Conservation (phyloP, 1,140 invertebrate genomes). For the Drosophila insularis region DNA sequence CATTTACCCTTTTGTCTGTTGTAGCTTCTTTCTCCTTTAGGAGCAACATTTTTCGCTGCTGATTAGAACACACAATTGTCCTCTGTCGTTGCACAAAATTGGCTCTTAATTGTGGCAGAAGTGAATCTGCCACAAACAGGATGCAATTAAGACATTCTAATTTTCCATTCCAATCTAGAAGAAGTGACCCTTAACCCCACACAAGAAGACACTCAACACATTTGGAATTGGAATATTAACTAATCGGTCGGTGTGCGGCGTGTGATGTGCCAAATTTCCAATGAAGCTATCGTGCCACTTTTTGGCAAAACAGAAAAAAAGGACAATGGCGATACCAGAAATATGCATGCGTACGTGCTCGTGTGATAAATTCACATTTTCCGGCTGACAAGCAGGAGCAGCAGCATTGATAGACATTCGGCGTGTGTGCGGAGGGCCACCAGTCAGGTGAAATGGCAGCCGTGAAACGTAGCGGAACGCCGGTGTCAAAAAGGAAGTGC, state of each 20-base stretch:
- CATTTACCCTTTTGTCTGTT: not conserved
- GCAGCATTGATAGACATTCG: constrained; percentile 66
- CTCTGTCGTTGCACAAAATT: constrained; percentile 52
- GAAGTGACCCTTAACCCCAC: not conserved
- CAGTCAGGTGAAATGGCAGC: constrained; percentile 44
- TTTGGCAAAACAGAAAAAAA: constrained; percentile 12
- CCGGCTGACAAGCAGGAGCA: constrained; percentile 57
- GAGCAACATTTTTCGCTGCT: constrained; percentile 40
- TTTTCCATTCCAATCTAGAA: constrained; percentile 27
- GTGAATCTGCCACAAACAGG: constrained; percentile 78
- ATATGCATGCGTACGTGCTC: constrained; percentile 79
- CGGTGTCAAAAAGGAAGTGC: constrained; percentile 77
- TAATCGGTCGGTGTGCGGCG: constrained; percentile 46
- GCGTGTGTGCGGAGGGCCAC: constrained; percentile 24
- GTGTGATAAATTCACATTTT: constrained; percentile 81
- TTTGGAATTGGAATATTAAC: constrained; percentile 70
- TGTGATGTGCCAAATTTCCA: not conserved
- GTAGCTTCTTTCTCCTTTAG: not conserved
- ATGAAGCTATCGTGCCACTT: constrained; percentile 43
- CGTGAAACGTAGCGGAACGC: constrained; percentile 77
- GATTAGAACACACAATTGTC: constrained; percentile 60
- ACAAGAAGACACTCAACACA: constrained; percentile 31
- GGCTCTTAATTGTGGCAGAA: constrained; percentile 76
- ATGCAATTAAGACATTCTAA: constrained; percentile 76
- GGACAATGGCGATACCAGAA: constrained; percentile 41